phyloP scores from a whole-genome alignment of 2,888 invertebrate species.

The Nymphalis polychloros region DNA sequence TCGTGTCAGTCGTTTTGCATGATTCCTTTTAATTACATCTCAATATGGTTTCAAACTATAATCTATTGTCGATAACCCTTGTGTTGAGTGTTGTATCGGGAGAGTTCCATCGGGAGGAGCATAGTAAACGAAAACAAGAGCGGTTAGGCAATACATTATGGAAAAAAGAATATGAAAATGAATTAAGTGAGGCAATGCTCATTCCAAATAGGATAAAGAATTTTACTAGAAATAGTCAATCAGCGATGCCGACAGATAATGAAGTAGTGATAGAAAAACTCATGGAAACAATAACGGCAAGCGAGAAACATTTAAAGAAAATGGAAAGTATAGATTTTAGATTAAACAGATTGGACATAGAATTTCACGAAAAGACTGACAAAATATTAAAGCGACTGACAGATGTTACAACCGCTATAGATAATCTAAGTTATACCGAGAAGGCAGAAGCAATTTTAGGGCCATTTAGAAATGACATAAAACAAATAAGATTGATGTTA shows the following conservation, averaged over 20 bases:
- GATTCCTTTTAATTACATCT: constrained; percentile 48
- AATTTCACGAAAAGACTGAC: constrained; percentile 73
- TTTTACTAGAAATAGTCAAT: constrained; percentile 54
- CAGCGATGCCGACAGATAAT: constrained; percentile 51
- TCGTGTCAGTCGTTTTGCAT: constrained; percentile 50
- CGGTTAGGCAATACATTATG: constrained; percentile 59
- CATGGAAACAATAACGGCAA: constrained; percentile 68
- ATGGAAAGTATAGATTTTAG: constrained; percentile 73
- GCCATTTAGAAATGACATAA: constrained; percentile 54
- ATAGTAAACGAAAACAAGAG: constrained; percentile 52
- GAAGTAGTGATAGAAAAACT: constrained; percentile 68
- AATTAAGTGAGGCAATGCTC: constrained; percentile 67
- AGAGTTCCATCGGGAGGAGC: constrained; percentile 47
- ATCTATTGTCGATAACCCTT: constrained; percentile 45
- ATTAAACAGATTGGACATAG: constrained; percentile 70
- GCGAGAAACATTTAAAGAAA: constrained; percentile 74
- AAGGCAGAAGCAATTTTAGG: constrained; percentile 54
- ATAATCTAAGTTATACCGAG: constrained; percentile 45
- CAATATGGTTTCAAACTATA: constrained; percentile 53
- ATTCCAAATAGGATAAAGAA: constrained; percentile 55
- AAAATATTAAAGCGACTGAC: constrained; percentile 61
- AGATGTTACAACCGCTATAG: constrained; percentile 52
- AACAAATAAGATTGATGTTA: constrained; percentile 53
- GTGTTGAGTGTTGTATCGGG: constrained; percentile 47
- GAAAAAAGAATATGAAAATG: constrained; percentile 73